A percentile compares a stretch with the other conserved stretches of the same genome.
Conservation (phyloP, 2,888 invertebrate species). For the Platycheirus albimanus region DNA sequence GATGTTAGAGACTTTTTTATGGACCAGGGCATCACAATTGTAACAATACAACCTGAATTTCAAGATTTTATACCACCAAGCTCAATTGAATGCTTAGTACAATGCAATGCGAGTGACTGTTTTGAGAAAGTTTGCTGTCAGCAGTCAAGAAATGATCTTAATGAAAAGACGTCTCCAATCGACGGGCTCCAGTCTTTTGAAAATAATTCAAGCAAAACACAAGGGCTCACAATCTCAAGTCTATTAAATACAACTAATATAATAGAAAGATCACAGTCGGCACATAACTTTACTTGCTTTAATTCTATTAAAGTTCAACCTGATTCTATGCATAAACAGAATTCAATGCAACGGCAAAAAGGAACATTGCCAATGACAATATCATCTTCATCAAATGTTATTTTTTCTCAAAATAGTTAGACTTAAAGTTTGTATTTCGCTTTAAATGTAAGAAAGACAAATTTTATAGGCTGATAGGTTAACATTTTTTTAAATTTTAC, state of each 20-base stretch:
- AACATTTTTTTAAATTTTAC: too few species aligned
- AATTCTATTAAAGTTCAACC: neutral
- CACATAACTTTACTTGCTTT: neutral
- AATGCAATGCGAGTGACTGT: slow-evolving; percentile 79
- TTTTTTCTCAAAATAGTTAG: neutral
- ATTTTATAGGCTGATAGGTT: too few species aligned
- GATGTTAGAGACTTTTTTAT: slow-evolving; percentile 89
- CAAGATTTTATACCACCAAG: slow-evolving; percentile 76
- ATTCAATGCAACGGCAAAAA: neutral
- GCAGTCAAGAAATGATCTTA: slow-evolving; percentile 78
- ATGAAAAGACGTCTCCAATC: slow-evolving; percentile 4
- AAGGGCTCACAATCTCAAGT: slow-evolving; percentile 20
- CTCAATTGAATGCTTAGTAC: slow-evolving; percentile 79
- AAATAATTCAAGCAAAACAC: neutral
- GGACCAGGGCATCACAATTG: slow-evolving; percentile 91
- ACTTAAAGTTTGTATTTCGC: too few species aligned
- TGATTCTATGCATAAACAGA: neutral
- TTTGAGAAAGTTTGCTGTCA: slow-evolving; percentile 80
- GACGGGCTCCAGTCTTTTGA: neutral
- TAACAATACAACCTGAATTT: slow-evolving; percentile 95
- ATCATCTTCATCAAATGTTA: slow-evolving; percentile 16
- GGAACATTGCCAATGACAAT: neutral
- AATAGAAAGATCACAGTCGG: slow-evolving; percentile 30
- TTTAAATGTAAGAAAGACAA: too few species aligned
- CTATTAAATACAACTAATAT: neutral